Evolutionary conservation across 2,888 invertebrate genomes (phyloP).

Genomic region (Ashinkailepas kermadecensis): DNA sequence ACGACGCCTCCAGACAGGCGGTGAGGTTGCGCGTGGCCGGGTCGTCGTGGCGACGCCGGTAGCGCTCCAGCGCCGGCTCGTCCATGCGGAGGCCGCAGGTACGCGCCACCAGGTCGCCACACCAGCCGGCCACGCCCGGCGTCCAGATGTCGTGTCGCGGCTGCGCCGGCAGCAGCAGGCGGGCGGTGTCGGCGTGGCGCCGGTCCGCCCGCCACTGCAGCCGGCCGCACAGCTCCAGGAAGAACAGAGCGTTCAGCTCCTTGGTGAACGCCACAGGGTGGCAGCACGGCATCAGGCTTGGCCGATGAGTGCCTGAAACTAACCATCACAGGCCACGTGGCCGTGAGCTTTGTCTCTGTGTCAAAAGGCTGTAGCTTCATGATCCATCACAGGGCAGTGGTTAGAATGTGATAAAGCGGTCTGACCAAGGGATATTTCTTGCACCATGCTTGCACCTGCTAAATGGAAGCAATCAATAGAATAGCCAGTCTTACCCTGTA

Average conservation of each 20-base stretch:
- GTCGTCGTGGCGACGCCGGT: slow-evolving; percentile 3
- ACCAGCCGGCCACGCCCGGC: slow-evolving; percentile 6
- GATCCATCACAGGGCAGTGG: too few species aligned
- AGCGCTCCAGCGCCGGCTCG: slow-evolving; percentile 7
- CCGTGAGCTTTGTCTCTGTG: too few species aligned
- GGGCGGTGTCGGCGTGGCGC: background rate
- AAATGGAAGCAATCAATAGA: too few species aligned
- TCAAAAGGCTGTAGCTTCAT: too few species aligned
- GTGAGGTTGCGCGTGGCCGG: background rate
- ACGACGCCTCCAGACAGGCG: background rate
- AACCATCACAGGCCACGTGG: too few species aligned
- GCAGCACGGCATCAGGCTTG: slow-evolving; percentile 18
- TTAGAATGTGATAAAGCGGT: too few species aligned
- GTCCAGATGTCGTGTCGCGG: background rate
- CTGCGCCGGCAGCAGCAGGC: background rate
- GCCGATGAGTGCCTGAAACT: background rate
- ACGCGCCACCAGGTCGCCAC: background rate
- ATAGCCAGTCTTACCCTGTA: too few species aligned
- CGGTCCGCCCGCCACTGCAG: background rate
- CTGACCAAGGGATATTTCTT: too few species aligned
- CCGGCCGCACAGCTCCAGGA: background rate
- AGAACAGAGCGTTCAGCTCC: slow-evolving; percentile 22
- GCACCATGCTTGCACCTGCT: too few species aligned
- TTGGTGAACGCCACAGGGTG: slow-evolving; percentile 9
- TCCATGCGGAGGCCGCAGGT: background rate